Evolutionary conservation across 2,888 invertebrate genomes (phyloP).

Genomic region (Caenorhabditis sulstoni): DNA sequence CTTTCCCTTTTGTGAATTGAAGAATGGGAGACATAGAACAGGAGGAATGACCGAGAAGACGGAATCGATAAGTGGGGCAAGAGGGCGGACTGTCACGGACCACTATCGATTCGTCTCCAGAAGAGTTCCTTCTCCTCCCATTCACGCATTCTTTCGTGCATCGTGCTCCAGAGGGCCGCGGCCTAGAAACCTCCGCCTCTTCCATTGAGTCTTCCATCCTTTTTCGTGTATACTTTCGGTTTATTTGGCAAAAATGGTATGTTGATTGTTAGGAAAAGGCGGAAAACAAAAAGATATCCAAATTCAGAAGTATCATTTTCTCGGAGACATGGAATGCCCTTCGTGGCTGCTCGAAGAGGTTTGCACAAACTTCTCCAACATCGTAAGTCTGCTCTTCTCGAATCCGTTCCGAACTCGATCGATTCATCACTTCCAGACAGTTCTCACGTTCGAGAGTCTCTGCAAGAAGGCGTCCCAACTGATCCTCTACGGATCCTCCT

Average conservation of each 20-base stretch:
- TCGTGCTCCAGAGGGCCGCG: not conserved
- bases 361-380: slow-evolving; percentile 28
- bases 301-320: slow-evolving; percentile 35
- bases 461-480: slow-evolving; percentile 28
- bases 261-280: slow-evolving; percentile 5
- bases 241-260: not conserved
- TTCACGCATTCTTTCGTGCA: not conserved
- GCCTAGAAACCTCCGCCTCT: slow-evolving; percentile 8
- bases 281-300: not conserved
- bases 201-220: not conserved
- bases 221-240: not conserved
- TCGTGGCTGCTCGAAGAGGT: slow-evolving; percentile 47
- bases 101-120: not conserved
- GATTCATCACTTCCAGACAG: slow-evolving; percentile 50
- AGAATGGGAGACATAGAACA: too few species aligned
- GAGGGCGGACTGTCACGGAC: too few species aligned
- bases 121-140: not conserved
- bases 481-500: not conserved
- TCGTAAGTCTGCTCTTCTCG: slow-evolving; percentile 3
- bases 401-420: too few species aligned
- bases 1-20: too few species aligned
- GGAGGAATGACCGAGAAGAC: too few species aligned
- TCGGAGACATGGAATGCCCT: slow-evolving; percentile 40
- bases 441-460: slow-evolving; percentile 26
- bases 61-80: too few species aligned